Conservation (phyloP, 2,113 vertebrate species). For the Talpa occidentalis region DNA sequence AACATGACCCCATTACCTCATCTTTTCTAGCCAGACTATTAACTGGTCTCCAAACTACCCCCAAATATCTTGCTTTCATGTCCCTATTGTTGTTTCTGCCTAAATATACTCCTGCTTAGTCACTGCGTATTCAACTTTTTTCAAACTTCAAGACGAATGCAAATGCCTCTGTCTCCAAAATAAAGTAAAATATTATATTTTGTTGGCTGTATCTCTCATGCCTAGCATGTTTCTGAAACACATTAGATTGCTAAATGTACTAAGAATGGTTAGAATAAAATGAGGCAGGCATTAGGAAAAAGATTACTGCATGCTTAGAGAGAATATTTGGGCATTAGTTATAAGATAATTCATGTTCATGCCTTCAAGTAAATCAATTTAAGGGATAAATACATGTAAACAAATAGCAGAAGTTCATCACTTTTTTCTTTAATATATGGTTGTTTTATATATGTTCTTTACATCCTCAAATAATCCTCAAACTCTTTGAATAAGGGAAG, state of each 20-base stretch:
- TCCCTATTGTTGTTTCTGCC: neutral
- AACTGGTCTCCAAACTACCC: neutral
- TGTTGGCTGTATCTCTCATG: neutral
- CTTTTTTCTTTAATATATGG: neutral
- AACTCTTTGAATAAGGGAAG: neutral
- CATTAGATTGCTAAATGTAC: neutral
- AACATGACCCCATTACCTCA: neutral
- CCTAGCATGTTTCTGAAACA: neutral
- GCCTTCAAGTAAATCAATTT: neutral
- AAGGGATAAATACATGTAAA: neutral
- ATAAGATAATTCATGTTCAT: neutral
- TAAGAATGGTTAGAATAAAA: neutral
- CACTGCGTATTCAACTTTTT: neutral
- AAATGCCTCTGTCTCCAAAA: neutral
- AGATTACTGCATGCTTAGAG: neutral
- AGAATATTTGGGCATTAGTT: neutral
- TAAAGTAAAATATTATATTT: neutral
- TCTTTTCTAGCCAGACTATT: neutral
- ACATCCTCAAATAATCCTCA: neutral
- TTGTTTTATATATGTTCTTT: neutral
- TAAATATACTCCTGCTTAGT: neutral
- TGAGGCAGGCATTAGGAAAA: neutral
- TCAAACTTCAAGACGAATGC: neutral
- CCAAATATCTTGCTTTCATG: neutral
- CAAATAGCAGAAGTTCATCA: neutral